Base-by-base conservation (phyloP, 2,113 vertebrate species). In the Eurypyga helias region DNA sequence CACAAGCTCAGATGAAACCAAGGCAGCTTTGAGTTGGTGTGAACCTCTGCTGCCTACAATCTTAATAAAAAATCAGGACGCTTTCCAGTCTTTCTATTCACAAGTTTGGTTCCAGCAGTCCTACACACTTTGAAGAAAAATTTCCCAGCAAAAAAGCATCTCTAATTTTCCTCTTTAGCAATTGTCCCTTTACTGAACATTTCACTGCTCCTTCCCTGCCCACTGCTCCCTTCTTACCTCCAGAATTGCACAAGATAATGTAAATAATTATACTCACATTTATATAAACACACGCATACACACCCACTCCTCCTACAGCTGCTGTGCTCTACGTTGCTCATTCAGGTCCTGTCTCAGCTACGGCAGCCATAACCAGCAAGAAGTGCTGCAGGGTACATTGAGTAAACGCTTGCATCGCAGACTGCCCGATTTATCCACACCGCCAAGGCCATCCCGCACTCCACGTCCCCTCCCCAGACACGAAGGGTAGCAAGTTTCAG, bases 141-240 rank as follows among this genome's bases (percentile, higher is more conserved):
- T 25, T 61, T 67, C 66, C 62, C 83, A 55, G 65, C 54, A 76
- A 26, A 90, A 90, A 55, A 7, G 43, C 4, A 2, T 81, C 55
- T 87, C 46, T 81, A 17, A 90, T 94, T 86, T 81, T 19, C 60
- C 72, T 57, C 86, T 96, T 91, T 29, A 91, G 80, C 52, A 29
- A 61, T 1, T 29, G 66, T 49, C 90, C 80, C 65, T 87, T 76
- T 48, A 81, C 90, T 66, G 75, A 46, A 88, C 21, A 18, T 55
- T 65, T 95, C 51, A 6, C 75, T 83, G 58, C 66, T 96, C 78
- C 91, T 77, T 84, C 69, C 38, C 81, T 91, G 87, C 87, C 81
- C 55, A 69, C 87, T 88, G 78, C 84, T 94, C 82, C 43, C 55
- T 95, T 85, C 92, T 94, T 62, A 61, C 84, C 85, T 70, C 38